These are phyloP conservation scores for Drosophila incognita DNA, from an alignment of 2,888 invertebrate genomes.

Conservation along the genomic window DNA sequence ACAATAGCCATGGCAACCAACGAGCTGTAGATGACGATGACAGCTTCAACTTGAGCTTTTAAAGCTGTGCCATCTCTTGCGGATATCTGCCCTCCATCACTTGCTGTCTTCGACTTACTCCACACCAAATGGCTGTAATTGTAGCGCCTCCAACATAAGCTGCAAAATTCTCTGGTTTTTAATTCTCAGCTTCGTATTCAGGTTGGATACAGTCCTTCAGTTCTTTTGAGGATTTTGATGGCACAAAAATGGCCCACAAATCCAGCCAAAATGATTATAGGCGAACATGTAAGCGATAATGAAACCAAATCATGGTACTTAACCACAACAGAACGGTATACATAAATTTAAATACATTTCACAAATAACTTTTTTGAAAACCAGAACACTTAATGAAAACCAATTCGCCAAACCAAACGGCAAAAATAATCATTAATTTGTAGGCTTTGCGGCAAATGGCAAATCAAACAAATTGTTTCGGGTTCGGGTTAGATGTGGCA, in stretches of 20 bases:
- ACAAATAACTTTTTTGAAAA: neutral
- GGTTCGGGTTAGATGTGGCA: neutral
- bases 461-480: slow-evolving; percentile 11
- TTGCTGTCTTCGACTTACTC: slow-evolving; percentile 35
- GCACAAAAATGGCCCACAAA: neutral
- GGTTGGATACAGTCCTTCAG: neutral
- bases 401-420: slow-evolving; percentile 23
- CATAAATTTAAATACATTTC: neutral
- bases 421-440: slow-evolving; percentile 62
- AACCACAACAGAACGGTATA: neutral
- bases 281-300: neutral
- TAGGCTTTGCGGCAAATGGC: slow-evolving; percentile 62
- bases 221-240: neutral
- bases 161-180: neutral
- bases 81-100: neutral
- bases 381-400: slow-evolving; percentile 14
- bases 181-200: neutral
- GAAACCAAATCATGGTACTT: neutral
- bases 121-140: slow-evolving; percentile 39
- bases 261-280: neutral
- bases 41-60: slow-evolving; percentile 57
- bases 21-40: slow-evolving; percentile 55
- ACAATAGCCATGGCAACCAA: slow-evolving; percentile 55
- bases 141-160: slow-evolving; percentile 11
- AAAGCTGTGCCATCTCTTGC: slow-evolving; percentile 50